Percentiles rank a stretch among this genome's conserved stretches.
phyloP scores from a whole-genome alignment of 2,888 invertebrate species.

The Trypoxylon attenuatum region DNA sequence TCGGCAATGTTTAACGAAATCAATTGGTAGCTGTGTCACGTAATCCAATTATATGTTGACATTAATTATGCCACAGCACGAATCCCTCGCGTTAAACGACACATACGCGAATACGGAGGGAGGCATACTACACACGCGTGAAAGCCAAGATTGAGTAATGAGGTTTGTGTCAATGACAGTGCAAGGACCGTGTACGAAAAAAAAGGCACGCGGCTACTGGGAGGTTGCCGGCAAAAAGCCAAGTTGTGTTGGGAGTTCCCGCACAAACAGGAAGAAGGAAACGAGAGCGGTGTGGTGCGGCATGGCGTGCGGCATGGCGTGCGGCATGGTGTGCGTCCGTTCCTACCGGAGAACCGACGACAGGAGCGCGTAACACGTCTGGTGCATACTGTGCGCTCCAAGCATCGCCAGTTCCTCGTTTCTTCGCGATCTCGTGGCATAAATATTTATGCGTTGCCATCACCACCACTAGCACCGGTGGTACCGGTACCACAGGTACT shows the following conservation, averaged over 20 bases:
- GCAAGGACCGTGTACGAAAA: slow-evolving; percentile 1
- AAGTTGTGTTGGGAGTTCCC: slow-evolving; percentile 17
- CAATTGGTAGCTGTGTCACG: neutral
- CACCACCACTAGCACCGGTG: neutral
- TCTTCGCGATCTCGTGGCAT: neutral
- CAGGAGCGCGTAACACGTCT: neutral
- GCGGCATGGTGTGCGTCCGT: neutral
- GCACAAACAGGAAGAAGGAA: slow-evolving; percentile 44
- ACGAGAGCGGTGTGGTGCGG: too few relatives aligned
- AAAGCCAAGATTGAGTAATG: slow-evolving; percentile 30
- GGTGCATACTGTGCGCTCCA: neutral
- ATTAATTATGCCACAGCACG: slow-evolving; percentile 15
- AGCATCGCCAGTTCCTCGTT: neutral
- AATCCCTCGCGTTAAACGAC: slow-evolving; percentile 16
- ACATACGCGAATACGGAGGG: too few relatives aligned
- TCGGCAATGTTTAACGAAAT: neutral
- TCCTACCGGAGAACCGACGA: neutral
- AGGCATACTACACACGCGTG: too few relatives aligned
- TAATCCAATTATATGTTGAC: neutral
- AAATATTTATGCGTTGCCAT: slow-evolving; percentile 17
- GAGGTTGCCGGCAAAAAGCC: slow-evolving; percentile 32
- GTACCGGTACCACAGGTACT: neutral
- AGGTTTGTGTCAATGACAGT: slow-evolving; percentile 32
- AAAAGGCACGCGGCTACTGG: neutral
- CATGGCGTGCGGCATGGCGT: too few relatives aligned